Percentiles rank a stretch among this genome's conserved stretches.
Conservation (phyloP, 1,140 invertebrate genomes). For the Euborellia annulipes region DNA sequence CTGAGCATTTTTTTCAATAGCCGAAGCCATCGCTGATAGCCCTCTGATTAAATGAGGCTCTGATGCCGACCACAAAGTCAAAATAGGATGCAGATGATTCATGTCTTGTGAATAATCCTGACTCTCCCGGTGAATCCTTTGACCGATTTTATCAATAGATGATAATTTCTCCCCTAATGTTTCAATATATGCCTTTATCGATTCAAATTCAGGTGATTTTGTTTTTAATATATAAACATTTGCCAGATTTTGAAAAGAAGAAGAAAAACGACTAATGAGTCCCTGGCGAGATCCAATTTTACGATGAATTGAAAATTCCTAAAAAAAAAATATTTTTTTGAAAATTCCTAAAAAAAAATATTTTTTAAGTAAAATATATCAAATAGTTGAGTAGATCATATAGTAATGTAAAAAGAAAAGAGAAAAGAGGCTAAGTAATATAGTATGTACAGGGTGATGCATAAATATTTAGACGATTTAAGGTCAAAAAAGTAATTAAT, state of each 20-base stretch:
- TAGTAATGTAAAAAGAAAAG: no score
- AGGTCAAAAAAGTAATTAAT: no score
- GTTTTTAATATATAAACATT: conserved; percentile 38
- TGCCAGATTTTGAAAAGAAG: conserved; percentile 42
- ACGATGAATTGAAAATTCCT: conserved; percentile 48
- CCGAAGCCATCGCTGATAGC: conserved; percentile 27
- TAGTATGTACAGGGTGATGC: no score
- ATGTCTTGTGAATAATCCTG: conserved; percentile 35
- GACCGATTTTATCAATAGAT: conserved; percentile 46
- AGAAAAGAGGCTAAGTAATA: no score
- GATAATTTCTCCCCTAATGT: conserved; percentile 44
- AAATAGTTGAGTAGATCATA: not conserved
- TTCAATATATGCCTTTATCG: conserved; percentile 43
- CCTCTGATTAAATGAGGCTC: conserved; percentile 34
- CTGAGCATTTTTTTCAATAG: conserved; percentile 31
- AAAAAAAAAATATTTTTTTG: conserved; percentile 1
- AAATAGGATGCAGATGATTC: conserved; percentile 37
- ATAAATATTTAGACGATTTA: no score
- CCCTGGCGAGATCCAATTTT: conserved; percentile 35
- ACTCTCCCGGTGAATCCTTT: conserved; percentile 49
- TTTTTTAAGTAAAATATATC: not conserved
- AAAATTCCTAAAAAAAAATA: conserved; percentile 8
- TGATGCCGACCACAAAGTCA: conserved; percentile 33
- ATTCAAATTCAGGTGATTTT: conserved; percentile 44
- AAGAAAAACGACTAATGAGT: conserved; percentile 37